A percentile compares a stretch with the other conserved stretches of the same genome.
Conservation (phyloP, 2,113 vertebrate genomes). For the Pollachius pollachius region DNA sequence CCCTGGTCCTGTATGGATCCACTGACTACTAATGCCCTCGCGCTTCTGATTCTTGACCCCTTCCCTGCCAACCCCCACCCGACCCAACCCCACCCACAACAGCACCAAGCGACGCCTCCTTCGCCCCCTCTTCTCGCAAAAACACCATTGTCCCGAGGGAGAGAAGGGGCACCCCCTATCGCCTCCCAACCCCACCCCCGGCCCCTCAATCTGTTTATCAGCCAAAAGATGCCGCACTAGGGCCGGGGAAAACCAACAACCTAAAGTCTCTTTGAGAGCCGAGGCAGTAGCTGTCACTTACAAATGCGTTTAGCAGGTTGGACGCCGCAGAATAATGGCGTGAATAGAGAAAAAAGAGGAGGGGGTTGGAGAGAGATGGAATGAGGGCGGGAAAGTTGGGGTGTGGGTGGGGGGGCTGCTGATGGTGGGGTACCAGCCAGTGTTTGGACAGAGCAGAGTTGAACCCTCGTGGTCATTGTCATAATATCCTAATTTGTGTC, state of each 20-base stretch:
- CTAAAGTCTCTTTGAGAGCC: slow-evolving; percentile 62
- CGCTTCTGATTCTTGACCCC: slow-evolving; percentile 82
- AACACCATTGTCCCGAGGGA: neutral
- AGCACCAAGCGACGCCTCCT: neutral
- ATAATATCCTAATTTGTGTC: slow-evolving; percentile 79
- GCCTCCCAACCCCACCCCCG: neutral
- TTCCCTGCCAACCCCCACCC: slow-evolving; percentile 56
- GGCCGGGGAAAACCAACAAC: slow-evolving; percentile 72
- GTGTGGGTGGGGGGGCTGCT: slow-evolving; percentile 2
- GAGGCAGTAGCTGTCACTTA: slow-evolving; percentile 70
- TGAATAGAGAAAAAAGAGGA: slow-evolving; percentile 47
- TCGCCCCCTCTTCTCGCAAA: slow-evolving; percentile 18
- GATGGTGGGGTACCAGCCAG: slow-evolving; percentile 31
- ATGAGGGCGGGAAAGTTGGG: slow-evolving; percentile 1
- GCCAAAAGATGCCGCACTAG: slow-evolving; percentile 74
- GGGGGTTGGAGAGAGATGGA: slow-evolving; percentile 9
- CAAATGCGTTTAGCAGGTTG: slow-evolving; percentile 76
- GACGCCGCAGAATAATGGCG: slow-evolving; percentile 62
- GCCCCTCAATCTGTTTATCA: slow-evolving; percentile 46
- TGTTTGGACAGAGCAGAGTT: slow-evolving; percentile 66
- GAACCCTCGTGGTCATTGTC: slow-evolving; percentile 76
- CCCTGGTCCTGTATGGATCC: slow-evolving; percentile 81
- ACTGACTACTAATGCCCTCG: slow-evolving; percentile 81
- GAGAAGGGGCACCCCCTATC: neutral
- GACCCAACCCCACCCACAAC: slow-evolving; percentile 61